Evolutionary conservation across 1,140 invertebrate species (phyloP).

Genomic region (Atopsyche davidsoni): DNA sequence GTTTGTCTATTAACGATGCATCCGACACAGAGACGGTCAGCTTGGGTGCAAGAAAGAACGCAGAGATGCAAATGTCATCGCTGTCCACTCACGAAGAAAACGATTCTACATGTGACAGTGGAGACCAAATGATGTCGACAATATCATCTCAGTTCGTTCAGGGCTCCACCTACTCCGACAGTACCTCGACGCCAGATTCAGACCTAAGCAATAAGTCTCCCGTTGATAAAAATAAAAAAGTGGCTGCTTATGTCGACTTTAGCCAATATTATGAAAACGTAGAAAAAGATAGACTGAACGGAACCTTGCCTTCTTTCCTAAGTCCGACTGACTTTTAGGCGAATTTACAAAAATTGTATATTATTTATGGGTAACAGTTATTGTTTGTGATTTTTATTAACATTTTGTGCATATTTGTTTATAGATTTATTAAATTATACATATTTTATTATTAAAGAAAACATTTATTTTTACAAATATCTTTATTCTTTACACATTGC

Average conservation of each 20-base stretch:
- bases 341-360: too few species aligned
- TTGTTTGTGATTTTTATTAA: too few species aligned
- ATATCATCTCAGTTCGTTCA: slow-evolving; percentile 26
- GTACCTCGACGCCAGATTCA: slow-evolving; percentile 30
- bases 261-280: slow-evolving; percentile 72
- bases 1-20: slow-evolving; percentile 34
- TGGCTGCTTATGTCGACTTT: slow-evolving; percentile 83
- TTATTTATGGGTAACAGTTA: too few species aligned
- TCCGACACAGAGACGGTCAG: slow-evolving; percentile 26
- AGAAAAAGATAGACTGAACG: slow-evolving; percentile 54
- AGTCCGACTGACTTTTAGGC: too few species aligned
- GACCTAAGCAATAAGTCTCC: slow-evolving; percentile 37
- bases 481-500: too few species aligned
- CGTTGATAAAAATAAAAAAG: slow-evolving; percentile 54
- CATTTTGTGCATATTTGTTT: too few species aligned
- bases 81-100: slow-evolving; percentile 32
- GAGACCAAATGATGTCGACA: slow-evolving; percentile 35
- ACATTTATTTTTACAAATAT: too few species aligned
- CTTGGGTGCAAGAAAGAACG: slow-evolving; percentile 20
- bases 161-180: slow-evolving; percentile 21
- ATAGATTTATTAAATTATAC: too few species aligned
- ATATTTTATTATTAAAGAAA: too few species aligned
- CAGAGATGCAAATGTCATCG: slow-evolving; percentile 17
- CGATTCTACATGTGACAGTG: slow-evolving; percentile 31
- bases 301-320: slow-evolving; percentile 51